phyloP scores from a whole-genome alignment of 2,113 vertebrate species.

The Caretta caretta region DNA sequence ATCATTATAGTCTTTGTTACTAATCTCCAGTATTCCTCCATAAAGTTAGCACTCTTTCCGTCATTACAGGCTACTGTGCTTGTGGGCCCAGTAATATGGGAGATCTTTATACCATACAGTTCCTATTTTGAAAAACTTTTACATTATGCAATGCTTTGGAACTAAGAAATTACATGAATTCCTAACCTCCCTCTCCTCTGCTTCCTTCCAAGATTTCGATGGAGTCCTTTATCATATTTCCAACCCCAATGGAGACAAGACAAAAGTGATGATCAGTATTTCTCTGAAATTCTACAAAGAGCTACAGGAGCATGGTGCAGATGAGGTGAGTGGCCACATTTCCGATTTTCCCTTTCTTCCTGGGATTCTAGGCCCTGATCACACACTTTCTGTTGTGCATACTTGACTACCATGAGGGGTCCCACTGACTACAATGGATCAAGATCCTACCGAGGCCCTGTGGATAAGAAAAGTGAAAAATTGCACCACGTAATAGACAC shows the following conservation, averaged over 20 bases:
- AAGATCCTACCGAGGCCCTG: not conserved
- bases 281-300: conserved; percentile 99
- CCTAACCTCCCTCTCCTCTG: not conserved
- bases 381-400: not conserved
- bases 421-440: not conserved
- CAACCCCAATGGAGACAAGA: conserved; percentile 98
- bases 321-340: conserved; percentile 85
- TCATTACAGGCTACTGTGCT: not conserved
- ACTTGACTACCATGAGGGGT: not conserved
- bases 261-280: conserved; percentile 99
- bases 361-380: not conserved
- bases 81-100: not conserved
- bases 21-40: not conserved
- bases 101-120: not conserved
- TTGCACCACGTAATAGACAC: not conserved
- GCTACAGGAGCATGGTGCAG: conserved; percentile 96
- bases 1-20: not conserved
- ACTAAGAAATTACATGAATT: not conserved
- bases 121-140: not conserved
- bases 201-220: conserved; percentile 91
- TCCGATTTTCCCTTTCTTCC: not conserved
- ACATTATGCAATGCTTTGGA: not conserved
- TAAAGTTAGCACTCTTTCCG: not conserved
- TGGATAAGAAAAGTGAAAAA: not conserved
- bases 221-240: conserved; percentile 99